Evolutionary conservation across 2,113 vertebrate genomes (phyloP).

Genomic region (Rhea pennata): DNA sequence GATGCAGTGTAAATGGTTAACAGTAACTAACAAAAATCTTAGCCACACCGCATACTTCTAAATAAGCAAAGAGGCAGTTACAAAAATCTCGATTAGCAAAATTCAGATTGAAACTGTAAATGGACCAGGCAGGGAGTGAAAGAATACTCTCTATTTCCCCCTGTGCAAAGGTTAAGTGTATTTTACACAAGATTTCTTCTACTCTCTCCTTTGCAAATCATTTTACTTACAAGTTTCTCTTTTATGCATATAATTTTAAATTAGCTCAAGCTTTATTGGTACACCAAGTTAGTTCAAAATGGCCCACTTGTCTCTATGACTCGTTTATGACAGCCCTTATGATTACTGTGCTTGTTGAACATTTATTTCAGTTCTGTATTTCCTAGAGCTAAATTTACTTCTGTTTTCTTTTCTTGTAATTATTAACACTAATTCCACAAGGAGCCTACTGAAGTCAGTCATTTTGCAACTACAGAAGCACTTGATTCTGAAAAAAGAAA

Average conservation of each 20-base stretch:
- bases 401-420: no score
- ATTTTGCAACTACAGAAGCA: no score
- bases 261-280: accelerated
- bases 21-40: neutral
- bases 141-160: neutral
- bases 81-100: neutral
- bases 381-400: neutral
- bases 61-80: neutral
- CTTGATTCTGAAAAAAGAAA: no score
- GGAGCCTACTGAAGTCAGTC: no score
- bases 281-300: accelerated
- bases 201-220: neutral
- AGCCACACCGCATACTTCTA: accelerated
- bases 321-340: neutral
- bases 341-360: accelerated
- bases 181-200: neutral
- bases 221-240: neutral
- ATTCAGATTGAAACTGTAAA: neutral
- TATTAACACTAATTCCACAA: no score
- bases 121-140: neutral
- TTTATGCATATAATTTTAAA: neutral
- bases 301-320: neutral
- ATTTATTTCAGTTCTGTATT: neutral
- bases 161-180: no score
- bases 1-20: accelerated